These are phyloP conservation scores for Drosophila tanythrix DNA, from an alignment of 2,888 invertebrate genomes.

Conservation along the genomic window DNA sequence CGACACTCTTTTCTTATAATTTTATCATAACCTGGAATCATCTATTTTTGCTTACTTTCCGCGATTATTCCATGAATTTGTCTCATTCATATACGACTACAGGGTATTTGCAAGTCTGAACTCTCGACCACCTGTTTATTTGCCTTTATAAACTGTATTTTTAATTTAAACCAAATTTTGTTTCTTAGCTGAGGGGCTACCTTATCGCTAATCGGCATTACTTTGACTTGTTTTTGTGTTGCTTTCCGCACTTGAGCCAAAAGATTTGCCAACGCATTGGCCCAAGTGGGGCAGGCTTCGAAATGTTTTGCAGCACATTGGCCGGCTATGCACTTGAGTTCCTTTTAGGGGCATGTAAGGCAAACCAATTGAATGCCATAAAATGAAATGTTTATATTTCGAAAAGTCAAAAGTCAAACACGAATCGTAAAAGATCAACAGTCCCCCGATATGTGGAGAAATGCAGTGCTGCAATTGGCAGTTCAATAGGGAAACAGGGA, in stretches of 20 bases:
- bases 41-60: not conserved
- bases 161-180: slow-evolving; percentile 44
- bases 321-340: slow-evolving; percentile 66
- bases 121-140: not conserved
- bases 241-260: slow-evolving; percentile 28
- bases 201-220: slow-evolving; percentile 11
- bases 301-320: slow-evolving; percentile 35
- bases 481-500: slow-evolving; percentile 8
- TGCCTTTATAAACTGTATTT: slow-evolving; percentile 37
- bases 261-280: slow-evolving; percentile 51
- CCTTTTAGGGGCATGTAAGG: slow-evolving; percentile 49
- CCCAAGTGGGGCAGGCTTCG: slow-evolving; percentile 38
- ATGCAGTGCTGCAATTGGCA: slow-evolving; percentile 59
- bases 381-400: slow-evolving; percentile 73
- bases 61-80: not conserved
- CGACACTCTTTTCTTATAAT: not conserved
- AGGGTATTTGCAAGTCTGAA: not conserved
- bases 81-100: accelerated
- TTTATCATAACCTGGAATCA: accelerated
- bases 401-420: slow-evolving; percentile 79
- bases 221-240: slow-evolving; percentile 8
- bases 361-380: slow-evolving; percentile 74
- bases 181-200: not conserved
- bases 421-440: slow-evolving; percentile 59
- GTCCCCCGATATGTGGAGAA: slow-evolving; percentile 11